phyloP scores from a whole-genome alignment of 2,888 invertebrate genomes.

The Invenusta paracnida region DNA sequence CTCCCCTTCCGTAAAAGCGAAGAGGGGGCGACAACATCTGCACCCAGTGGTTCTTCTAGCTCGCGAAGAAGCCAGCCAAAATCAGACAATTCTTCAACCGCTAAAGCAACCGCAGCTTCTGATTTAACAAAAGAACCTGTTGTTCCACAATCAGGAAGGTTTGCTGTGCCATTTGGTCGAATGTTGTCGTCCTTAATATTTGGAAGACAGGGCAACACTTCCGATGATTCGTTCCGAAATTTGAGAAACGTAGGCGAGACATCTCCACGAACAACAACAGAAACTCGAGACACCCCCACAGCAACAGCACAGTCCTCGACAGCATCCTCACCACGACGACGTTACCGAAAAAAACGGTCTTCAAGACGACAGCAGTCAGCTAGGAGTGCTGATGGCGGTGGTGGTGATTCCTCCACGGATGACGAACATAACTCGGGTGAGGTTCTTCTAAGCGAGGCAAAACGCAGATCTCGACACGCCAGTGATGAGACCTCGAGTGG shows the following conservation, averaged over 20 bases:
- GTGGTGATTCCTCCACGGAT: neutral
- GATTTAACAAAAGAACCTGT: neutral
- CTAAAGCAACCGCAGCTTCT: neutral
- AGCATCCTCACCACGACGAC: neutral
- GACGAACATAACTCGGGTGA: neutral
- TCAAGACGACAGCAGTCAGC: neutral
- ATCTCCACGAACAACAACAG: neutral
- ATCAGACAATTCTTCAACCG: neutral
- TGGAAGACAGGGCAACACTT: neutral
- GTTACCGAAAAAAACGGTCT: neutral
- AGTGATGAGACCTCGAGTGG: slow-evolving; percentile 5
- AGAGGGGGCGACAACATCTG: neutral
- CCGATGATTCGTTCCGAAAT: neutral
- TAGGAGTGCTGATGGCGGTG: neutral
- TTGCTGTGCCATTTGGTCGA: neutral
- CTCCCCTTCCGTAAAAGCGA: neutral
- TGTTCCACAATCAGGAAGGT: neutral
- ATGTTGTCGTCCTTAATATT: neutral
- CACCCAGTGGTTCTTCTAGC: neutral
- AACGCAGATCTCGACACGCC: neutral
- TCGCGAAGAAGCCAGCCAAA: neutral
- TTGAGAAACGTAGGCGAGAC: no score
- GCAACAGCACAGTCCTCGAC: neutral
- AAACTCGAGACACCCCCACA: neutral
- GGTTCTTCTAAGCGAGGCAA: neutral